Evolutionary conservation across 2,113 vertebrate species (phyloP).

Genomic region (Gnathonemus longibarbis): DNA sequence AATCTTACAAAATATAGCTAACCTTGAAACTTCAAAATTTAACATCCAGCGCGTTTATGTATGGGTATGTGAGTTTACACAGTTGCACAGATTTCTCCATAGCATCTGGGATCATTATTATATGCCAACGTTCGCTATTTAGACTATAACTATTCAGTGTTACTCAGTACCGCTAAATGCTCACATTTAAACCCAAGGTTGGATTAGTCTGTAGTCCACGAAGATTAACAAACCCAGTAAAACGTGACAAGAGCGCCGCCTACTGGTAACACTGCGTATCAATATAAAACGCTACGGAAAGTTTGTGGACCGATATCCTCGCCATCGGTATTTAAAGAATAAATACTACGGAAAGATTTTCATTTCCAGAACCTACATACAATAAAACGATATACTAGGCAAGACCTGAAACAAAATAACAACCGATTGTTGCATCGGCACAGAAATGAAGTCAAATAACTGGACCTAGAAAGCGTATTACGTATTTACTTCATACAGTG

Average conservation of each 20-base stretch:
- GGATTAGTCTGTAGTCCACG: neutral
- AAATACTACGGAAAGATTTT: neutral
- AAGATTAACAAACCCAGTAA: neutral
- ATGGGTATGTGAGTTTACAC: neutral
- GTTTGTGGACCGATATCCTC: neutral
- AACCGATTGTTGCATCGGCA: neutral
- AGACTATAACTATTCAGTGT: neutral
- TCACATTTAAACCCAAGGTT: neutral
- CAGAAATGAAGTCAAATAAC: neutral
- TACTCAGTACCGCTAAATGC: neutral
- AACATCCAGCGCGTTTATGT: neutral
- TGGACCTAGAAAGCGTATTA: neutral
- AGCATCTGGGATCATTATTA: neutral
- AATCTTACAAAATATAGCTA: neutral
- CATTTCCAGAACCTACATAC: neutral
- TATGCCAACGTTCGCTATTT: neutral
- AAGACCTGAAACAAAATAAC: neutral
- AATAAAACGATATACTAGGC: neutral
- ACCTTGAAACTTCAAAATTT: neutral
- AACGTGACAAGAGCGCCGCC: constrained; percentile 7
- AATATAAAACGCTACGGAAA: neutral
- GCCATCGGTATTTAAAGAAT: neutral
- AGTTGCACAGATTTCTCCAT: neutral
- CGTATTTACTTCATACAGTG: neutral
- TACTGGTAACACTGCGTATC: neutral